These are phyloP conservation scores for Oriolus oriolus DNA, from an alignment of 2,113 vertebrate species.

Conservation along the genomic window DNA sequence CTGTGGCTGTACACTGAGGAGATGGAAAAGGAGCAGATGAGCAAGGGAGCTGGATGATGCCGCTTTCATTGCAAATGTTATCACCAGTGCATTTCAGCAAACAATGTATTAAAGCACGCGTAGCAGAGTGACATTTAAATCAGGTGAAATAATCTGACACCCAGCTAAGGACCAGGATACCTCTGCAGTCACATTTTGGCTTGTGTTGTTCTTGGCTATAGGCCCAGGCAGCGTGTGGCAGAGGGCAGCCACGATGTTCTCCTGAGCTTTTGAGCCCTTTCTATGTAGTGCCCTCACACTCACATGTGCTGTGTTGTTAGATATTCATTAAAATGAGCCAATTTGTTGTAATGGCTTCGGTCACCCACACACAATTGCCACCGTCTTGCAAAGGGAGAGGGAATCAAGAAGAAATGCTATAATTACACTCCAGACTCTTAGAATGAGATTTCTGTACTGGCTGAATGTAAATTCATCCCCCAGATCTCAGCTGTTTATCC, in stretches of 20 bases:
- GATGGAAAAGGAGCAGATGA: not conserved
- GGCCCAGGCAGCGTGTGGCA: not conserved
- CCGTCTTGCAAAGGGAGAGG: not conserved
- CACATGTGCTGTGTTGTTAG: not conserved
- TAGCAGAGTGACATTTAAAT: slow-evolving; percentile 11
- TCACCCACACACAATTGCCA: slow-evolving; percentile 8
- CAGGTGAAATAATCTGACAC: not conserved
- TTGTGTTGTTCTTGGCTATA: not conserved
- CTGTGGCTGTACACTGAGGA: not conserved
- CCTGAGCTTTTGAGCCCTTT: not conserved
- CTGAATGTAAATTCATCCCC: slow-evolving; percentile 1
- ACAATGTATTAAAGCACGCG: not conserved
- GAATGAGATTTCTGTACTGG: not conserved
- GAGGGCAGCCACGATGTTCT: not conserved
- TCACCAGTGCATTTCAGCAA: not conserved
- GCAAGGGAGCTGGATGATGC: not conserved
- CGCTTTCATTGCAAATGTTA: not conserved
- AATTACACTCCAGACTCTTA: not conserved
- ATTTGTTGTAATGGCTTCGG: slow-evolving; percentile 31
- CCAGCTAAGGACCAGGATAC: not conserved
- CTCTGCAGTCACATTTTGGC: not conserved
- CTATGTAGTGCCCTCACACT: not conserved
- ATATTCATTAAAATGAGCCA: slow-evolving; percentile 30
- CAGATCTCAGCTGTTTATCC: slow-evolving; percentile 22
- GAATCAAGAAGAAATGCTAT: not conserved